Evolutionary conservation across 2,797 vertebrate genomes (phyloP).

Genomic region (Prionace glauca): DNA sequence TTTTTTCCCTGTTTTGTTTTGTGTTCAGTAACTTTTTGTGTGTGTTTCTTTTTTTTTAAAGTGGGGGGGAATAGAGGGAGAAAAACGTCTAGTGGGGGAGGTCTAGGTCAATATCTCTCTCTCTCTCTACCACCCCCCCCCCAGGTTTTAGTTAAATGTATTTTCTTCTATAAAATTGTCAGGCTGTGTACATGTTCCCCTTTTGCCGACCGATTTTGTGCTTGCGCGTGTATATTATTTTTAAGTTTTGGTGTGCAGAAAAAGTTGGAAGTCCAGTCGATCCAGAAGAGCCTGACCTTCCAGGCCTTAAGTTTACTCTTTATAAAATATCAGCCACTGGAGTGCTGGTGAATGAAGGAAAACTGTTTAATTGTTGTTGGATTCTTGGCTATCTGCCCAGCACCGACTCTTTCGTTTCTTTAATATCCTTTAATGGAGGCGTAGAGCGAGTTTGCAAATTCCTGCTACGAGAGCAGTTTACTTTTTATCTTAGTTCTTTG

Average conservation of each 20-base stretch:
- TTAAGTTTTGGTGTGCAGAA: background rate
- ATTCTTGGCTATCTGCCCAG: slow-evolving; percentile 60
- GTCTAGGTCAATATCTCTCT: background rate
- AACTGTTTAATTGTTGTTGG: slow-evolving; percentile 47
- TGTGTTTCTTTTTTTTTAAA: too few species aligned
- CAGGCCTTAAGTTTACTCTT: background rate
- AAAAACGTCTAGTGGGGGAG: background rate
- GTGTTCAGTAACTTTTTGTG: background rate
- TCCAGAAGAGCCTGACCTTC: background rate
- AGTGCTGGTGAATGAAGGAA: background rate
- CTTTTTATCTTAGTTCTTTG: background rate
- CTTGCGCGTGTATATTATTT: background rate
- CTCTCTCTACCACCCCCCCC: background rate
- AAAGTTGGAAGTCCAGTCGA: background rate
- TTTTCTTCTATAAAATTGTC: background rate
- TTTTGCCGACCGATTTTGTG: background rate
- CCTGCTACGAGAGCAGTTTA: background rate
- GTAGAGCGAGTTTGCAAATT: slow-evolving; percentile 29
- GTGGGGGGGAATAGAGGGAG: background rate
- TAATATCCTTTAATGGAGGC: slow-evolving; percentile 63
- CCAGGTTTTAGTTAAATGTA: background rate
- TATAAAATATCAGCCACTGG: background rate
- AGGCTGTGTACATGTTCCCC: background rate
- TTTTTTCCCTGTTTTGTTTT: too few species aligned
- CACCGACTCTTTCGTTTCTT: slow-evolving; percentile 45